Conservation (phyloP, 1,140 invertebrate species). For the Zaprionus capensis region DNA sequence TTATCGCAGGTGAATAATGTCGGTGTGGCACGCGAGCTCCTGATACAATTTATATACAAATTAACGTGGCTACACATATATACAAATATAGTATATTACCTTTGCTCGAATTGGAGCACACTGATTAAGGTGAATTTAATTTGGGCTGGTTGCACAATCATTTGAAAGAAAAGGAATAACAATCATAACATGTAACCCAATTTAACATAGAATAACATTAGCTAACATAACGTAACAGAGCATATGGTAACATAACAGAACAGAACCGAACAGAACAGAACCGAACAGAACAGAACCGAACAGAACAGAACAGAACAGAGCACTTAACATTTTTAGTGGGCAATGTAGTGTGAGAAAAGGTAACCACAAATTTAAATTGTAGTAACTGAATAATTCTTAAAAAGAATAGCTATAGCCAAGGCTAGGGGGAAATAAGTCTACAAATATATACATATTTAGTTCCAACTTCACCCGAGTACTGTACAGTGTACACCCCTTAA, state of each 20-base stretch:
- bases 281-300: no score
- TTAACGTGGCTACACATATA: not conserved
- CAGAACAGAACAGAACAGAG: no score
- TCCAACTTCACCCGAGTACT: not conserved
- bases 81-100: not conserved
- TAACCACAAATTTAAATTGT: no score
- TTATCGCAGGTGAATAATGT: conserved; percentile 2
- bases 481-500: not conserved
- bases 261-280: no score
- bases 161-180: not conserved
- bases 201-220: not conserved
- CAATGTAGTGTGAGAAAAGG: no score
- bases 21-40: not conserved
- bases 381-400: no score
- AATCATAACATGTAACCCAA: not conserved
- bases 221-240: no score
- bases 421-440: not conserved
- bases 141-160: not conserved
- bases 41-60: not conserved
- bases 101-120: not conserved
- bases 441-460: not conserved
- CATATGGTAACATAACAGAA: no score
- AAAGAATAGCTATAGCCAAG: no score
- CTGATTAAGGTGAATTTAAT: not conserved
- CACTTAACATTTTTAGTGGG: no score